phyloP scores from a whole-genome alignment of 2,113 vertebrate species.

The Bungarus multicinctus region DNA sequence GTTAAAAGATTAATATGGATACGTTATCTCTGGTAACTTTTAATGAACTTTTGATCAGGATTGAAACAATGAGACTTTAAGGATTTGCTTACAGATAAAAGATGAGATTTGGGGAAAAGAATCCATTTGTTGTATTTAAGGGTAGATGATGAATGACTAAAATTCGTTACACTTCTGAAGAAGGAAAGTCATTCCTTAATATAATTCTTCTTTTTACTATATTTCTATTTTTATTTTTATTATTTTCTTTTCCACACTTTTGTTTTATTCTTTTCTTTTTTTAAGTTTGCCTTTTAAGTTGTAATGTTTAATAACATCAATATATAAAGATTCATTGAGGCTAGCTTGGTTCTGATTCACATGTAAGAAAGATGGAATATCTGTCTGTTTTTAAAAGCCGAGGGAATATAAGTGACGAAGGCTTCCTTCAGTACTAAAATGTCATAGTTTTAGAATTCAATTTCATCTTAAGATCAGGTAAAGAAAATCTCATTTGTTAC shows the following conservation, averaged over 20 bases:
- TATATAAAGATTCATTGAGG: not conserved
- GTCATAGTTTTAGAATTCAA: slow-evolving; percentile 19
- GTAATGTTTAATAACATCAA: not conserved
- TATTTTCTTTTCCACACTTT: not conserved
- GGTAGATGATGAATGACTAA: not conserved
- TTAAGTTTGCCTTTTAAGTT: not conserved
- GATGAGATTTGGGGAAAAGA: not conserved
- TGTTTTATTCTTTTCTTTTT: not conserved
- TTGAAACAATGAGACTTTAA: not conserved
- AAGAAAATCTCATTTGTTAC: slow-evolving; percentile 63
- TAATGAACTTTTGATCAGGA: not conserved
- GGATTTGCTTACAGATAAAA: not conserved
- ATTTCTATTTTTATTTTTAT: not conserved
- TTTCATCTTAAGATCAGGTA: slow-evolving; percentile 58
- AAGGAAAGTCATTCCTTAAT: not conserved
- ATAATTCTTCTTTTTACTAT: not conserved
- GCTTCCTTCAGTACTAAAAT: not conserved
- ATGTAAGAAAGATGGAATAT: not conserved
- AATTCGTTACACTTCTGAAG: not conserved
- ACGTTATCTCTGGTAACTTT: not conserved
- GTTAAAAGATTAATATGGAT: not conserved
- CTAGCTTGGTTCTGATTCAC: not conserved
- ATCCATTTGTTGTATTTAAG: not conserved
- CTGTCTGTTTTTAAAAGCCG: not conserved
- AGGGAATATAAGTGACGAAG: not conserved